These are phyloP conservation scores for Mylabris phalerata DNA, from an alignment of 1,140 invertebrate species.

Conservation along the genomic window DNA sequence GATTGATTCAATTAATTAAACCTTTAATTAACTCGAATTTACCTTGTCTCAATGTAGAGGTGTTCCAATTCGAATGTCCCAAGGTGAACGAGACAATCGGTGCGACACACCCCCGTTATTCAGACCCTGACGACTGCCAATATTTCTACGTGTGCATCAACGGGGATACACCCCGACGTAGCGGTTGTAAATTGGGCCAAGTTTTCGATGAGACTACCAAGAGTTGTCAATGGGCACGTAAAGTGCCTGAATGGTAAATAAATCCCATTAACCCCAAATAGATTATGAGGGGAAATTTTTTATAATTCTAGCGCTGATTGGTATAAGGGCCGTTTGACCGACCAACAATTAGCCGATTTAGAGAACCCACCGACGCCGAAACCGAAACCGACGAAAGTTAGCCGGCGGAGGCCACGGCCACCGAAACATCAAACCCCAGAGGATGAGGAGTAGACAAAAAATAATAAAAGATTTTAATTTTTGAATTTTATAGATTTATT, in stretches of 20 bases:
- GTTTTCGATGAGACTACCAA: conserved; percentile 80
- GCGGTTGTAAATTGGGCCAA: conserved; percentile 82
- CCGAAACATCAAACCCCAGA: neutral
- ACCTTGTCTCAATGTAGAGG: conserved; percentile 48
- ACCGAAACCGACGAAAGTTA: conserved; percentile 48
- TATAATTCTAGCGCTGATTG: conserved; percentile 64
- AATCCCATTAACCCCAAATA: neutral
- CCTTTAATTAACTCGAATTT: neutral
- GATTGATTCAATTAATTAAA: neutral
- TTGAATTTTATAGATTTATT: no score
- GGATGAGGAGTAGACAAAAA: neutral
- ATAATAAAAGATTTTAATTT: no score
- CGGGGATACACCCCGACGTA: conserved; percentile 70
- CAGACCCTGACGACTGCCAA: conserved; percentile 84
- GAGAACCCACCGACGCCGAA: conserved; percentile 66
- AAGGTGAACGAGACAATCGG: conserved; percentile 64
- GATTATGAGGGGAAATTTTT: neutral
- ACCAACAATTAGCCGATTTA: conserved; percentile 66
- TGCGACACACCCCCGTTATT: conserved; percentile 74
- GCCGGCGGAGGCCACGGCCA: conserved; percentile 49
- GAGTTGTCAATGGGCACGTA: conserved; percentile 80
- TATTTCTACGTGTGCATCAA: conserved; percentile 90
- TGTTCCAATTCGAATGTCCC: conserved; percentile 81
- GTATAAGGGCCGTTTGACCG: conserved; percentile 79
- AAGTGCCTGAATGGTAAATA: conserved; percentile 81